Base-by-base conservation (phyloP, 2,888 invertebrate species). In the Caenorhabditis imperialis region DNA sequence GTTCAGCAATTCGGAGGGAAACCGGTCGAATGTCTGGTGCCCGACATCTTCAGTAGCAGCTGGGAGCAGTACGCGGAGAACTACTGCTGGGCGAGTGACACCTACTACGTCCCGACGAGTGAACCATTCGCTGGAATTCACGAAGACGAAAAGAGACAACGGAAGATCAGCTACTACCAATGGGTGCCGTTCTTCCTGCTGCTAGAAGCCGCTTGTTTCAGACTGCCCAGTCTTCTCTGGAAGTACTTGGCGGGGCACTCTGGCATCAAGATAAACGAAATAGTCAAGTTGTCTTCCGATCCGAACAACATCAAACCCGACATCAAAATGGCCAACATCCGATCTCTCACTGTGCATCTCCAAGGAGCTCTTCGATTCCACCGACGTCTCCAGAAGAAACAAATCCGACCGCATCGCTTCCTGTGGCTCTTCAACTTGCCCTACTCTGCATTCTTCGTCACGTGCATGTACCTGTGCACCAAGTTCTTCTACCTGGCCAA, bases 281-380 rank as follows among this genome's bases (percentile, higher is more conserved):
- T 87, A 16, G 82, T 87, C 23, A 84, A 84, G 45, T 69, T 88
- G 23, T 85, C 87, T 6, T 81, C 84, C 3, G 88, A 88, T 51
- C 83, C 87, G n/a, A 88, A 88, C 63, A 88, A 88, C 61, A 86
- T 88, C 57, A 85, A 88, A 65, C 86, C 88, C 1, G 84, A 88
- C 6, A 85, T 86, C 62, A 85, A 85, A 48, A 55, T 74, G 55
- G 81, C 82, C 7, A 88, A 86, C 55, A 85, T 88, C 58, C 75
- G 79, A 50, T 78, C 85, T 0, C 75, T 88, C 23, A 85, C 87
- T 8, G 77, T 81, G 7, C 88, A 88, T 75, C 63, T 88, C 8
- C 82, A 74, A 83, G 88, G 88, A 42, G 88, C 88, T 2, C 79
- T 88, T 4, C 76, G 86, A 5, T 88, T 88, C 61, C 88, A 88